These are phyloP conservation scores for Zosterops pallidus DNA, from an alignment of 2,113 vertebrate genomes.

Conservation along the genomic window DNA sequence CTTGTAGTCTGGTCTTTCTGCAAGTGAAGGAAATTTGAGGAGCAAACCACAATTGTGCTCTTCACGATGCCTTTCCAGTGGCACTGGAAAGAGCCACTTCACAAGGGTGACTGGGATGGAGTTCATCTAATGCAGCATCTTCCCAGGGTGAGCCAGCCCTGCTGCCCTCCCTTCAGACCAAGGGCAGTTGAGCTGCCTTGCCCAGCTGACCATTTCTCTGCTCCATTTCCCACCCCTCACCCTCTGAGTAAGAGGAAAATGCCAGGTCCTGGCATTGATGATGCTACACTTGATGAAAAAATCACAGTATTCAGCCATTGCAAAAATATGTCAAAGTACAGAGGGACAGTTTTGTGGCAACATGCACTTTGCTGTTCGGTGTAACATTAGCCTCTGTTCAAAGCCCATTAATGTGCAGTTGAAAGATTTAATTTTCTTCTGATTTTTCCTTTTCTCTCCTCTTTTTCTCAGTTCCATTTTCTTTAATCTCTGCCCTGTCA, in stretches of 20 bases:
- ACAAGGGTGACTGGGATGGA: not conserved
- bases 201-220: not conserved
- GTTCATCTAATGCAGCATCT: not conserved
- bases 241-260: not conserved
- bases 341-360: not conserved
- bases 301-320: not conserved
- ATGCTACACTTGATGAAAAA: not conserved
- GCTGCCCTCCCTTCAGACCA: not conserved
- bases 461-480: not conserved
- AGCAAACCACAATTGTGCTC: not conserved
- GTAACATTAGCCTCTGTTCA: not conserved
- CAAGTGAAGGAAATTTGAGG: not conserved
- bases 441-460: not conserved
- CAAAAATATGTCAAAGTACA: not conserved
- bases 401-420: rapidly evolving
- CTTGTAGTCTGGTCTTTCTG: not conserved
- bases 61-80: not conserved
- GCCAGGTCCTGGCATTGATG: not conserved
- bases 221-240: not conserved
- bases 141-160: not conserved
- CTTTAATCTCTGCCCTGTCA: not conserved
- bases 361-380: not conserved
- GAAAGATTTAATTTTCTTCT: not conserved
- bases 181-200: not conserved
- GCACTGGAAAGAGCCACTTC: not conserved